Conservation (phyloP, 2,888 invertebrate species). For the Drosophila mettleri region DNA sequence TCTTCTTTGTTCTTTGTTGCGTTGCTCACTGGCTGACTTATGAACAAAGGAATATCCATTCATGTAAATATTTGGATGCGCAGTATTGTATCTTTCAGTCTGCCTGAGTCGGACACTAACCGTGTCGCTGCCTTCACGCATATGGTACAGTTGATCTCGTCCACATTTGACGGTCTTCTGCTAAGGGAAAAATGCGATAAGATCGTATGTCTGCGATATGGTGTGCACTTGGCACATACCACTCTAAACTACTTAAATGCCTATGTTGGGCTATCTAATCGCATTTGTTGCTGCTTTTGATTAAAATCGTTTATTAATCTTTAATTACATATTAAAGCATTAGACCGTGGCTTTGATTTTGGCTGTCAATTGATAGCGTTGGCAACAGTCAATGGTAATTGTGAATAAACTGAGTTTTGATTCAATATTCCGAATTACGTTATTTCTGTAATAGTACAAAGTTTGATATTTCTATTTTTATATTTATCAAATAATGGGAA, state of each 20-base stretch:
- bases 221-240: constrained; percentile 2
- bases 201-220: constrained; percentile 24
- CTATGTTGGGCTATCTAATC: constrained; percentile 59
- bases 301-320: constrained; percentile 33
- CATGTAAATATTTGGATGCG: constrained; percentile 55
- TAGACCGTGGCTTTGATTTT: constrained; percentile 58
- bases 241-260: constrained; percentile 8
- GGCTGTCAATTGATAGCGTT: constrained; percentile 23
- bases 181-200: constrained; percentile 27
- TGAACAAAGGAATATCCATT: constrained; percentile 50
- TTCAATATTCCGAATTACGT: background rate
- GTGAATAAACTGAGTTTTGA: too few relatives aligned
- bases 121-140: background rate
- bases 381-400: constrained; percentile 32
- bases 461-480: background rate
- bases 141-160: constrained; percentile 52
- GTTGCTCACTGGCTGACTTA: constrained; percentile 5
- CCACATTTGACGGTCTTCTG: constrained; percentile 27
- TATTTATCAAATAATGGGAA: too few relatives aligned
- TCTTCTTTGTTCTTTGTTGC: constrained; percentile 57
- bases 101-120: constrained; percentile 1
- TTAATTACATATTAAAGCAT: constrained; percentile 63
- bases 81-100: constrained; percentile 14
- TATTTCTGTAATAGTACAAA: background rate
- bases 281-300: constrained; percentile 10